Evolutionary conservation across 2,888 invertebrate genomes (phyloP), one percentile per base, ranked within the genome.

Genomic region (Prosapia bicincta): DNA sequence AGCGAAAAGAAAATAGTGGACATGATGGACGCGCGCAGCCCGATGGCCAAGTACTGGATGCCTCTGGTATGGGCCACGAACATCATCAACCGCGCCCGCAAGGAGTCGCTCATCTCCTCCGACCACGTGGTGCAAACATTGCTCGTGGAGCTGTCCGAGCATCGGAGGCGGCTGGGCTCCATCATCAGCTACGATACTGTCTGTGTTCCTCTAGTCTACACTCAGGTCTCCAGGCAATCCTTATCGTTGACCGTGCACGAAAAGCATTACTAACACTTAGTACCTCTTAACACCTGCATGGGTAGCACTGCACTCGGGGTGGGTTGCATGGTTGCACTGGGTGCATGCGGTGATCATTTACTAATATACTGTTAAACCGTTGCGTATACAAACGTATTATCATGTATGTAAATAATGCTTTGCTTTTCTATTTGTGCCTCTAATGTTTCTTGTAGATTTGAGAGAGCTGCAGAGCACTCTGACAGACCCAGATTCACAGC

Each of bases 1-100:
- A 95, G 94, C 81, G 96, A 96, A 85, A 91, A 93, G 85, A 95
- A 96, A 85, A 95, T 96, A 72, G 95, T 96, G 84, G 96, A 96
- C 84, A 91, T 94, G 83, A 92, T 96, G 91, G 94, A 96, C 84
- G 91, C 91, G 20, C 94, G 95, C 84, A 94, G 94, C 26, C 81
- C 94, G 1, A 96, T 96, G 93, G 93, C 95, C 25, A 92, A 92
- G 86, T 96, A 96, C 84, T 96, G 96, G 96, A 95, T 96, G 94
- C 96, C 96, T 0, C 86, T 96, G 73, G 95, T 96, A 23, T 96
- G 96, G 96, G 96, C 96, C 67, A 95, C 95, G 9, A 95, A 95
- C 84, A 94, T 96, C 79, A 94, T 96, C 80, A 95, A 95, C 85
- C 88, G 95, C 76, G 95, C 96, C 7, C 87, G 95, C 78, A 94